Evolutionary conservation across 2,797 vertebrate species (phyloP), one percentile per base, ranked within the genome.

Genomic region (Arremon aurantiirostris): DNA sequence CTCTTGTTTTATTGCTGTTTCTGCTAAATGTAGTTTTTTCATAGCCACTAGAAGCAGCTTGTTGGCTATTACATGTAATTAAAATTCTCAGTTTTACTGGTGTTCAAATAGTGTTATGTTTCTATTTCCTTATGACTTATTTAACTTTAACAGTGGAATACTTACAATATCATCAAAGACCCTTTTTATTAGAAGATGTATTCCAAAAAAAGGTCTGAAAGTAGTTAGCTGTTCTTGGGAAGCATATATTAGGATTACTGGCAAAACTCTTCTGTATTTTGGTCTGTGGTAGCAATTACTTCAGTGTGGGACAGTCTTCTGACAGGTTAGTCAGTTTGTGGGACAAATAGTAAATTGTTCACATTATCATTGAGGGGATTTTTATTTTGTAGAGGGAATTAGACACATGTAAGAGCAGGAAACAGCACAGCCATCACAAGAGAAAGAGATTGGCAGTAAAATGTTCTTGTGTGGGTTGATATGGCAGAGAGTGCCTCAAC

Each of bases 1-100:
- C 53, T 93, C 81, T 78, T 86, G 44, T 91, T 96, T 96, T 96
- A 95, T 93, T 88, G 79, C 82, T 72, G 11, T 92, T 95, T 85
- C 91, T 93, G 44, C 65, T 93, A 93, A 91, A 91, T 85, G 89
- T 91, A 91, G 32, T 34, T 91, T 80, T 85, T 93, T 88, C 85
- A 63, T 86, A 66, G 79, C 55, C 65, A 39, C 82, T 96, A 86
- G 81, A 87, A 95, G 75, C 42, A 86, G 71, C 75, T 91, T 90
- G 87, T 66, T 92, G 92, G 68, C 60, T 89, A 89, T 95, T 93
- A 78, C 34, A n/a, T 83, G 65, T 85, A 93, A 96, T 95, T 89
- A 94, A 92, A 95, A 85, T 94, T 85, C 76, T 86, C 61, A 49
- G 5, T 89, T 94, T 97, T 92, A 91, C 42, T 56, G 20, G 73